Evolutionary conservation across 2,797 vertebrate species (phyloP).

Genomic region (Fistularia commersonii): DNA sequence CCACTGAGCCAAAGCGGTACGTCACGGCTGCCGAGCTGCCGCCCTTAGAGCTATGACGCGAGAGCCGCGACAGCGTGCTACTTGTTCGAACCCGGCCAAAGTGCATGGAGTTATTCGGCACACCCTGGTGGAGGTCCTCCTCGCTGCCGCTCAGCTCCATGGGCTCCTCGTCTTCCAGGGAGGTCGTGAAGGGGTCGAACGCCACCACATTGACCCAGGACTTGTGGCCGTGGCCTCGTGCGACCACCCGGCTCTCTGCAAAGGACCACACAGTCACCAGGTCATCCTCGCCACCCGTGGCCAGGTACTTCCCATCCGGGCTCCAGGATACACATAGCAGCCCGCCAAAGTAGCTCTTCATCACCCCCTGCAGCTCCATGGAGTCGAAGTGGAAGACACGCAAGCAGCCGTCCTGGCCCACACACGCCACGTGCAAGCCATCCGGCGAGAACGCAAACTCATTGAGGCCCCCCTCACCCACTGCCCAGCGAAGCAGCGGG

Average conservation of each 20-base stretch:
- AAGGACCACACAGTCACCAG: conserved; percentile 93
- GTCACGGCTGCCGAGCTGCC: conserved; percentile 74
- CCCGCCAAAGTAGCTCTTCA: conserved; percentile 93
- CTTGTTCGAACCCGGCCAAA: conserved; percentile 80
- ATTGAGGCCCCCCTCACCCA: conserved; percentile 87
- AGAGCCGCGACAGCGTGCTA: conserved; percentile 80
- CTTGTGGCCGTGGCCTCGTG: conserved; percentile 88
- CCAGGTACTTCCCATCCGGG: conserved; percentile 88
- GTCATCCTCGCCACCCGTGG: conserved; percentile 88
- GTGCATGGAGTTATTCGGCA: conserved; percentile 60
- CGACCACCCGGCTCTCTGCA: conserved; percentile 84
- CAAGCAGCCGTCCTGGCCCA: conserved; percentile 88
- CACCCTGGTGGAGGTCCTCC: conserved; percentile 76
- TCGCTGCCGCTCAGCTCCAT: conserved; percentile 77
- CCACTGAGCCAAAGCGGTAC: conserved; percentile 89
- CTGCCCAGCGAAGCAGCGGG: conserved; percentile 87
- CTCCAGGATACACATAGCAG: conserved; percentile 92
- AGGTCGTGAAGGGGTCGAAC: conserved; percentile 86
- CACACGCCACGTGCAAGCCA: conserved; percentile 86
- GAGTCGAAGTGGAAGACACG: conserved; percentile 91
- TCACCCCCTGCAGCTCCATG: conserved; percentile 89
- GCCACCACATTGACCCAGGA: conserved; percentile 94
- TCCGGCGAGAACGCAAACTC: conserved; percentile 91
- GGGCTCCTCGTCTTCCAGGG: conserved; percentile 80
- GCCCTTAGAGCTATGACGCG: conserved; percentile 81